Conservation (phyloP, 2,113 vertebrate genomes). For the Rhinoptilus africanus region DNA sequence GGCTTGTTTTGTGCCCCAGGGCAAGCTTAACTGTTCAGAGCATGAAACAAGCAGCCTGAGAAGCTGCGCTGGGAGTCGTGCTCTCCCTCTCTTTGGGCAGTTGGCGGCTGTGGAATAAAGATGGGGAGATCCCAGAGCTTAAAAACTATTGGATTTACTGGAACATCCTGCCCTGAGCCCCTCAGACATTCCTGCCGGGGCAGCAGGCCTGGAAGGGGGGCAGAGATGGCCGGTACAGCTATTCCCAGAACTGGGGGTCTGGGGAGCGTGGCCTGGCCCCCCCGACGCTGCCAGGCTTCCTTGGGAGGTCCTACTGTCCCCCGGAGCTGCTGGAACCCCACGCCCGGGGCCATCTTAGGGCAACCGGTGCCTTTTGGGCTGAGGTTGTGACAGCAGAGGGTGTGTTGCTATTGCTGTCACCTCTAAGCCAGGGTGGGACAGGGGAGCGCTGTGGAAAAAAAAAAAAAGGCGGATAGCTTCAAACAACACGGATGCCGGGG, state of each 20-base stretch:
- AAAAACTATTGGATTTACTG: not conserved
- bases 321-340: not conserved
- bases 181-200: not conserved
- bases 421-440: not conserved
- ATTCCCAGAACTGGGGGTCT: not conserved
- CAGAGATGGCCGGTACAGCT: not conserved
- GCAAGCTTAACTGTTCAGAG: not conserved
- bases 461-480: not conserved
- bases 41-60: not conserved
- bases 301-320: no score
- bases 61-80: fast-evolving
- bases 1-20: not conserved
- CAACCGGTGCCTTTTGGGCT: not conserved
- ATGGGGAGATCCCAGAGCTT: not conserved
- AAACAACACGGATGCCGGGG: not conserved
- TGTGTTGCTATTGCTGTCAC: not conserved
- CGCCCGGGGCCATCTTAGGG: not conserved
- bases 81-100: not conserved
- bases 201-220: not conserved
- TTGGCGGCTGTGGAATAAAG: not conserved
- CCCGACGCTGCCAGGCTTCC: fast-evolving
- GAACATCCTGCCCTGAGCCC: not conserved
- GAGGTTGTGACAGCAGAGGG: not conserved
- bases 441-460: not conserved
- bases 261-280: not conserved